phyloP scores from a whole-genome alignment of 2,888 invertebrate genomes.

The Eupeodes luniger region DNA sequence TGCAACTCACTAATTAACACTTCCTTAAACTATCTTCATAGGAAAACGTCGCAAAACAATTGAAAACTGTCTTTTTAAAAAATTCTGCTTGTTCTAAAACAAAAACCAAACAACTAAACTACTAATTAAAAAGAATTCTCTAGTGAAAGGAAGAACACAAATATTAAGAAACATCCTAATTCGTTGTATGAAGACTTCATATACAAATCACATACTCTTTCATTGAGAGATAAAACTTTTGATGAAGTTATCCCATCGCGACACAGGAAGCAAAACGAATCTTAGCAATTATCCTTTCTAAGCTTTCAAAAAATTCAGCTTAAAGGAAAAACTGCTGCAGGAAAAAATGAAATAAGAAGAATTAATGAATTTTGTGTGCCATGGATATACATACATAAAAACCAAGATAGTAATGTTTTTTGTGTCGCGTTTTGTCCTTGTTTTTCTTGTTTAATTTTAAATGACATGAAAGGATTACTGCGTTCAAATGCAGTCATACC shows the following conservation, averaged over 20 bases:
- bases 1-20: neutral
- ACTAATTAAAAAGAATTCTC: neutral
- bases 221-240: constrained; percentile 18
- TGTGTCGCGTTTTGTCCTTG: too few relatives aligned
- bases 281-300: constrained; percentile 10
- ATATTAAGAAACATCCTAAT: neutral
- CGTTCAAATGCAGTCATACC: too few relatives aligned
- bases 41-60: neutral
- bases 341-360: neutral
- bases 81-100: neutral
- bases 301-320: neutral
- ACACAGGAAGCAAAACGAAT: neutral
- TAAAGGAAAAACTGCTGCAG: neutral
- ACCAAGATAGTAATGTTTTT: too few relatives aligned
- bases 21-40: neutral
- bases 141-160: neutral
- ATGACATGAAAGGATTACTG: too few relatives aligned
- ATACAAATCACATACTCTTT: neutral
- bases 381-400: too few relatives aligned
- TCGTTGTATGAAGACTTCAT: neutral
- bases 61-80: neutral
- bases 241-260: constrained; percentile 20
- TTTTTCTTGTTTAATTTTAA: too few relatives aligned
- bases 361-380: too few relatives aligned
- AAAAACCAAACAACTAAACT: neutral